These are phyloP conservation scores for Babylonia areolata DNA, from an alignment of 1,140 invertebrate species.

Conservation along the genomic window DNA sequence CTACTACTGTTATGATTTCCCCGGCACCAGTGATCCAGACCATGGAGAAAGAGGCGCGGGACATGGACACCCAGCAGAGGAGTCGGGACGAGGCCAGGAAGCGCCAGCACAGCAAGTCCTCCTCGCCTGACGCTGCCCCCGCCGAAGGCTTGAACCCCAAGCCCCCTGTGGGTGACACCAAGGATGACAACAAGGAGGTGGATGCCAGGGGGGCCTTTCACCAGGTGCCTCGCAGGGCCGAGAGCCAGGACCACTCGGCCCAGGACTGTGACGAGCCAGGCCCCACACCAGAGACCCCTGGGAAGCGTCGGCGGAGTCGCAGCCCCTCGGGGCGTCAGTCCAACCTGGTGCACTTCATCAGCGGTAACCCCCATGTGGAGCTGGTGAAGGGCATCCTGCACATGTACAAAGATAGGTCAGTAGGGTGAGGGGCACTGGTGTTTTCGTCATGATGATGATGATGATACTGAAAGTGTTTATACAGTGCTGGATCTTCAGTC, in stretches of 20 bases:
- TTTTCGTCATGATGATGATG: not conserved
- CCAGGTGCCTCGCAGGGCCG: slow-evolving; percentile 30
- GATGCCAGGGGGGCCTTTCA: slow-evolving; percentile 18
- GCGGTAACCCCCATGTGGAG: slow-evolving; percentile 97
- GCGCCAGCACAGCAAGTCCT: slow-evolving; percentile 13
- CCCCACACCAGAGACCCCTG: slow-evolving; percentile 19
- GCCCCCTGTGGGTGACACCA: too few species aligned
- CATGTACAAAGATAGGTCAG: slow-evolving; percentile 93
- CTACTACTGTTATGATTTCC: not conserved
- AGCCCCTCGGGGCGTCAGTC: slow-evolving; percentile 54
- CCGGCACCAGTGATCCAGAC: not conserved
- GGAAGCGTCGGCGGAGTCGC: slow-evolving; percentile 56
- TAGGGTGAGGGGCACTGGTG: too few species aligned
- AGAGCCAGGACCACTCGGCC: not conserved
- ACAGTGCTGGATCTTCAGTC: too few species aligned
- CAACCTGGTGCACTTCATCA: slow-evolving; percentile 84
- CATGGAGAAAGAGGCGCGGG: slow-evolving; percentile 22
- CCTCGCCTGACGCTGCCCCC: not conserved
- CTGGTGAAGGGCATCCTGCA: slow-evolving; percentile 97
- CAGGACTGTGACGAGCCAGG: slow-evolving; percentile 30
- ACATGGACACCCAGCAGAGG: slow-evolving; percentile 4
- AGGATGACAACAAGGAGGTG: slow-evolving; percentile 12
- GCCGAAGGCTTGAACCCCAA: too few species aligned
- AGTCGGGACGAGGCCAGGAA: not conserved
- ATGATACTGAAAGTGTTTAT: too few species aligned